Base-by-base conservation (phyloP, 2,888 invertebrate species). In the Cremastinae sp. region DNA sequence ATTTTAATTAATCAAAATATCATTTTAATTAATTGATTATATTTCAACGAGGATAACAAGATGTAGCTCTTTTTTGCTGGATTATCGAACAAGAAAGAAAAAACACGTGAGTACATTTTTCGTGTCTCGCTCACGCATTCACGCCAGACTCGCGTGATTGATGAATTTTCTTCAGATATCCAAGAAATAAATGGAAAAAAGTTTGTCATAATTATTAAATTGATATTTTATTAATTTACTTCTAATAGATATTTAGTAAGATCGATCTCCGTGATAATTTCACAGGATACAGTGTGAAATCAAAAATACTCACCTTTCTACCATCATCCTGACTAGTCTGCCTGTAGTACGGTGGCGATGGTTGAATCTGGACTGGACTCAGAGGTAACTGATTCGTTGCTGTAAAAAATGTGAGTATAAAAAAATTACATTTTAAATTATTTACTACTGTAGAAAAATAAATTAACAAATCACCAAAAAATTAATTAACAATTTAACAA, bases 281-380 rank as follows among this genome's bases (percentile, higher is more conserved):
- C 9, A n/a, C 18, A 49, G 14, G 35, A 37, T 37, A 14, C 16
- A 10, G 41, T 35, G 49, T 10, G 56, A 78, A 78, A 78, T 22
- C 58, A 35, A 72, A 75, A 78, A 51, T 20, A 71, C 83, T 85
- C 83, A 90, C 90, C 86, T 96, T 96, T 82, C 92, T 91, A 74
- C 91, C 91, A 79, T 92, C 92, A 79, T 92, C 92, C 84, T 89
- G 90, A 85, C 91, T 91, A 79, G 90, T 88, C 82, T 91, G 91
- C 68, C 92, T 77, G 81, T 91, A 92, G 85, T 90, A 92, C 69
- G 91, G 90, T 71, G 92, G 90, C 74, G 92, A 90, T 81, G 92
- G 91, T 81, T 91, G 91, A 81, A 92, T 90, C 80, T 92, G 92
- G 65, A 92, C 91, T 37, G 92, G 92, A 82, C 91, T 92, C 68